Evolutionary conservation across 2,888 invertebrate genomes (phyloP).

Genomic region (Temnothorax rugatulus): DNA sequence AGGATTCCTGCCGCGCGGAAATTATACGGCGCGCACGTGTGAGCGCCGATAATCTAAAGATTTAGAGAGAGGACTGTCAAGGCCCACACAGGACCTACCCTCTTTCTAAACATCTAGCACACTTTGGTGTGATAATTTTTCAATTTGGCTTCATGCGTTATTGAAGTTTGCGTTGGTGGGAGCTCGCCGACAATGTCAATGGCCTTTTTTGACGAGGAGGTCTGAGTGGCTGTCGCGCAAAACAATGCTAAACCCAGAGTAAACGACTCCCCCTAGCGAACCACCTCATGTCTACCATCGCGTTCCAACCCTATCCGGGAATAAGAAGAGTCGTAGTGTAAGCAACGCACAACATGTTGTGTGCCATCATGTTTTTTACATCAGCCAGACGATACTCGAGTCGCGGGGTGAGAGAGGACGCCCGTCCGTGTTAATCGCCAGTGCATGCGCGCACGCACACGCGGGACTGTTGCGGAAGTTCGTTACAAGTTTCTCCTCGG

Average conservation of each 20-base stretch:
- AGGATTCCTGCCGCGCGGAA: constrained; percentile 34
- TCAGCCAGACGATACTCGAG: constrained; percentile 84
- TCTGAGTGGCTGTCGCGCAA: constrained; percentile 75
- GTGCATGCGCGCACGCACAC: constrained; percentile 58
- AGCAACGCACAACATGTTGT: constrained; percentile 80
- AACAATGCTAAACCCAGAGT: constrained; percentile 78
- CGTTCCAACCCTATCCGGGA: constrained; percentile 77
- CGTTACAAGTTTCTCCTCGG: constrained; percentile 65
- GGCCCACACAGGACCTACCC: constrained; percentile 60
- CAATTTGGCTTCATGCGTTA: constrained; percentile 85
- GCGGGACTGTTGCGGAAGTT: constrained; percentile 67
- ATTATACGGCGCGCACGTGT: constrained; percentile 56
- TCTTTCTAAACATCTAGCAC: constrained; percentile 75
- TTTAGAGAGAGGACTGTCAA: neutral
- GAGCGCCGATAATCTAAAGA: constrained; percentile 3
- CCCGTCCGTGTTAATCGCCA: constrained; percentile 70
- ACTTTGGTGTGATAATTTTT: constrained; percentile 86
- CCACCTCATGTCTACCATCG: constrained; percentile 57
- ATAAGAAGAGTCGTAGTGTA: constrained; percentile 81
- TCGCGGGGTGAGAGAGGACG: constrained; percentile 71
- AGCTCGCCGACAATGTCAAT: constrained; percentile 71
- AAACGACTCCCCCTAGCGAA: constrained; percentile 45
- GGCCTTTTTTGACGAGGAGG: constrained; percentile 81
- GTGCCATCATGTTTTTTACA: constrained; percentile 84
- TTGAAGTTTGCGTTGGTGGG: constrained; percentile 76